Percentiles rank a stretch among this genome's conserved stretches.
Evolutionary conservation across 2,797 vertebrate genomes (phyloP).

Genomic region (Forpus xanthops): DNA sequence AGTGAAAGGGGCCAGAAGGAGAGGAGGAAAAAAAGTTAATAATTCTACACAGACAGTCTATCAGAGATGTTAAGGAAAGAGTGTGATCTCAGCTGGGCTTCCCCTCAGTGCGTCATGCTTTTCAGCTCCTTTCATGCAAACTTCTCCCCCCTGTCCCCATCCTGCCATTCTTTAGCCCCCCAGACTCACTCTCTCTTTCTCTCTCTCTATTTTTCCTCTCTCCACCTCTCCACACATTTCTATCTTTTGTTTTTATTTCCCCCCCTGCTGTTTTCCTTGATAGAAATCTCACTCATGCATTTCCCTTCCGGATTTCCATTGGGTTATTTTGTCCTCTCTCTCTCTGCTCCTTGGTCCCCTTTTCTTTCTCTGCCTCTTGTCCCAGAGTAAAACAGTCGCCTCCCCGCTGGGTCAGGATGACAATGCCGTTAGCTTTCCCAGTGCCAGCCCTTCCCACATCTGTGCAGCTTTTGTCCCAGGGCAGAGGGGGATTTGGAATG

Average conservation of each 20-base stretch:
- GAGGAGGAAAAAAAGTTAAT: constrained; percentile 35
- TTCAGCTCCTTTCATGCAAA: constrained; percentile 73
- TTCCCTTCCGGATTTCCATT: constrained; percentile 77
- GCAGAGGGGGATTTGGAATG: constrained; percentile 80
- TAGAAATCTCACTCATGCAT: constrained; percentile 80
- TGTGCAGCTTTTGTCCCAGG: constrained; percentile 76
- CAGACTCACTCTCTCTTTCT: constrained; percentile 32
- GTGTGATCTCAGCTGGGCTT: constrained; percentile 49
- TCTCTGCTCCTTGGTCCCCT: constrained; percentile 60
- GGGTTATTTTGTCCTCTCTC: constrained; percentile 72
- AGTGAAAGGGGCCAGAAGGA: constrained; percentile 25
- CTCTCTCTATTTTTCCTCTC: background rate
- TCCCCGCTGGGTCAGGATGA: constrained; percentile 77
- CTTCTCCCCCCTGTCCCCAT: background rate
- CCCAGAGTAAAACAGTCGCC: constrained; percentile 61
- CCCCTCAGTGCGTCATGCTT: constrained; percentile 43
- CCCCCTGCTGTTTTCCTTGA: constrained; percentile 72
- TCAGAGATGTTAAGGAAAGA: constrained; percentile 1
- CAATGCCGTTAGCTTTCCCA: constrained; percentile 67
- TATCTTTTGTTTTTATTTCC: constrained; percentile 70
- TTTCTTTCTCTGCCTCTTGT: constrained; percentile 73
- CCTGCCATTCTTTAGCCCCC: constrained; percentile 44
- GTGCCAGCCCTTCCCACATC: constrained; percentile 77
- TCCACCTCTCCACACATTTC: constrained; percentile 67
- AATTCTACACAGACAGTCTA: constrained; percentile 39